Conservation (phyloP, 1,140 invertebrate genomes). For the Ostrea denselamellosa region DNA sequence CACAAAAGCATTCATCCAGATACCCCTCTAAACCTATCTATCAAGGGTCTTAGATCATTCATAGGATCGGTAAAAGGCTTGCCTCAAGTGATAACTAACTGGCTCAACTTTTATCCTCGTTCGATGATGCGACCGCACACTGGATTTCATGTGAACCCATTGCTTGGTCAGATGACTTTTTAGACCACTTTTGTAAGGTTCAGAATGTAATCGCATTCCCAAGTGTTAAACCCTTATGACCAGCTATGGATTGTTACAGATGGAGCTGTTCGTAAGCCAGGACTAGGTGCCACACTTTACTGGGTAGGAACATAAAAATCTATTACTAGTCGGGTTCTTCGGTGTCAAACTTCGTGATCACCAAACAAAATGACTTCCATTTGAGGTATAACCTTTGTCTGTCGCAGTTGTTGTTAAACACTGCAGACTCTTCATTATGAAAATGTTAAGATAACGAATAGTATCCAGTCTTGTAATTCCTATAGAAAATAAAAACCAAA, state of each 20-base stretch:
- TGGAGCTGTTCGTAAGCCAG: background rate
- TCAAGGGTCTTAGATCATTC: no score
- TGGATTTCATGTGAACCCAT: no score
- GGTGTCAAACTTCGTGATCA: background rate
- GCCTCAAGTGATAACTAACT: no score
- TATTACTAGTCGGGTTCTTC: background rate
- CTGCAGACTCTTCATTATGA: no score
- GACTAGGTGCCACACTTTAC: background rate
- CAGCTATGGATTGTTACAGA: conserved; percentile 37
- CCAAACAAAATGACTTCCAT: background rate
- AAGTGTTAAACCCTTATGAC: background rate
- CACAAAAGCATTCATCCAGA: conserved; percentile 55
- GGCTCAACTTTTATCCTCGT: no score
- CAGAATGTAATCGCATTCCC: no score
- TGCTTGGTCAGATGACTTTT: no score
- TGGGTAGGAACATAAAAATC: background rate
- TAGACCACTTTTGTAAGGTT: no score
- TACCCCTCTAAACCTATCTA: background rate
- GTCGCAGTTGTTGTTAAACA: background rate
- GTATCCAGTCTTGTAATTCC: background rate
- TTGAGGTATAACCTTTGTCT: background rate
- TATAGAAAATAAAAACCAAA: background rate
- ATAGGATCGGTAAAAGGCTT: no score
- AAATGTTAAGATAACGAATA: background rate
- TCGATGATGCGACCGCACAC: no score